These are phyloP conservation scores for Corydoras sp. DNA, from an alignment of 2,113 vertebrate genomes.

Conservation along the genomic window DNA sequence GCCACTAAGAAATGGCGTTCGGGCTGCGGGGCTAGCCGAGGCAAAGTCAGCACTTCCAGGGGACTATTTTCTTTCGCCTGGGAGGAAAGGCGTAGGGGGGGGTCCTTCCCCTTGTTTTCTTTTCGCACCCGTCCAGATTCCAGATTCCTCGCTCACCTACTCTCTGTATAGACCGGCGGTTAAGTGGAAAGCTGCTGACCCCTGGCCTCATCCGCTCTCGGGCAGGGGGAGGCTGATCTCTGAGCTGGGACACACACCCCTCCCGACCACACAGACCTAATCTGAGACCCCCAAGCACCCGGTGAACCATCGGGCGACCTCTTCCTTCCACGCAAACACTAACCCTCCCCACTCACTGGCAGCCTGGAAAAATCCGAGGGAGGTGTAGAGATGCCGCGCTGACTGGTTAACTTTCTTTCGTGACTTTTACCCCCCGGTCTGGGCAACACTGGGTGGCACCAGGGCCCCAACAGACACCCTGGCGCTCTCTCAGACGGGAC, in stretches of 20 bases:
- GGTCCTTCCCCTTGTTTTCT: slow-evolving; percentile 64
- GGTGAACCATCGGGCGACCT: not conserved
- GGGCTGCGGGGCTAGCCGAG: slow-evolving; percentile 64
- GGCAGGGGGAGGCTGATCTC: slow-evolving; percentile 14
- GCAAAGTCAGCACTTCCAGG: slow-evolving; percentile 15
- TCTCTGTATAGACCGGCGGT: slow-evolving; percentile 12
- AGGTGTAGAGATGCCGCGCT: slow-evolving; percentile 61
- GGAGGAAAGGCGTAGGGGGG: slow-evolving; percentile 57
- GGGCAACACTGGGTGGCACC: slow-evolving; percentile 51
- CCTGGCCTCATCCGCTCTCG: slow-evolving; percentile 5
- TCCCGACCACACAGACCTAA: slow-evolving; percentile 4
- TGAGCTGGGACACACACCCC: slow-evolving; percentile 18
- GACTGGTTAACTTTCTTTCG: slow-evolving; percentile 56
- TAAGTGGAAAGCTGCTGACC: slow-evolving; percentile 24
- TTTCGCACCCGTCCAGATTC: slow-evolving; percentile 23
- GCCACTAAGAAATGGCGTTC: slow-evolving; percentile 50
- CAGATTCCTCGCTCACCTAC: not conserved
- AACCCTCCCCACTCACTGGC: not conserved
- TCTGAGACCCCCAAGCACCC: slow-evolving; percentile 3
- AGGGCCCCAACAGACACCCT: slow-evolving; percentile 56
- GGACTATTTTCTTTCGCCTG: not conserved
- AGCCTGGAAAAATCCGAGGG: not conserved
- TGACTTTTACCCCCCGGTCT: not conserved
- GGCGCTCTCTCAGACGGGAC: slow-evolving; percentile 61
- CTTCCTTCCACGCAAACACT: not conserved